Evolutionary conservation across 2,888 invertebrate genomes (phyloP), one percentile per base, ranked within the genome.

Genomic region (Drosophila conformis): DNA sequence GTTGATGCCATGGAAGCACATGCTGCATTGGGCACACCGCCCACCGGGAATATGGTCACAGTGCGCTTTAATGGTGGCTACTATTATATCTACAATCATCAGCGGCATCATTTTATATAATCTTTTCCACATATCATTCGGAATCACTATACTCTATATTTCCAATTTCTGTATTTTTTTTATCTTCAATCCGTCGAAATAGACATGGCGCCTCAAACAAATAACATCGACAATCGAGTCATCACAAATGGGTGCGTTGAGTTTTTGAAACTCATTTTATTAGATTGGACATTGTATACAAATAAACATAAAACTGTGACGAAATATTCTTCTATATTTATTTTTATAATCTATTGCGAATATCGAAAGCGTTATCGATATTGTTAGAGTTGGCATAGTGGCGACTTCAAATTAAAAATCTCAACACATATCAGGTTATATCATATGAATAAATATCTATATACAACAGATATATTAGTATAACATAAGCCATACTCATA

Each of bases 71-170:
- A 80, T 31, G 85, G 87, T 5, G 78, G 73, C 18, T 87, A 78
- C 57, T 84, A 84, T 56, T 84, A 85, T 29, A 54, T 84, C 27
- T 80, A 84, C 31, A 84, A 82, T 35, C 78, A 46, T 59, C 72
- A 62, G 31, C 76, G 65, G 33, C 69, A 62, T 31, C 73, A 58
- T 31, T 60, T 67, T n/a, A 29, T 73, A 35, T 69, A 65, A 59
- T 13, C 13, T n/a, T 29, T 13, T 31, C 0, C 0, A 3, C 11
- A 11, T 35, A 4, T 29, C 15, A 2, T 38, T 15, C n/a, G 15
- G 13, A 42, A 29, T 29, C 13, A 27, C 1, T 27, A 18, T 10
- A 18, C 18, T 15, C 27, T 27, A 18, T 8, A 48, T 21, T 48
- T 48, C 25, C 29, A 48, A 48, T 31, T 29, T 38, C 13, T 25